phyloP scores from a whole-genome alignment of 2,888 invertebrate species.

The Torymus auratus region DNA sequence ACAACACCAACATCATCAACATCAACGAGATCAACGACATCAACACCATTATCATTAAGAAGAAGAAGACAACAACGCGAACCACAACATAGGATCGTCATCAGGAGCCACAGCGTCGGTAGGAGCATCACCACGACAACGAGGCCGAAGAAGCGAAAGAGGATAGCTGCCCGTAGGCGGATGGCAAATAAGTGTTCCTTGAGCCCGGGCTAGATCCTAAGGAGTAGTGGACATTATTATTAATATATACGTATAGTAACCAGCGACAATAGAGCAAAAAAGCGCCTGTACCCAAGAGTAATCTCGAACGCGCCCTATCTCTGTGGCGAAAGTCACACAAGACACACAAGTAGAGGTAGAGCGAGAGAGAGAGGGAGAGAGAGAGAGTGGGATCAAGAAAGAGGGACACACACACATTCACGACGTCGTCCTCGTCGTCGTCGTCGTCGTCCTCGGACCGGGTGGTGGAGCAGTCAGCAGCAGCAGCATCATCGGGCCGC shows the following conservation, averaged over 20 bases:
- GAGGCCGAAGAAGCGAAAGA: conserved; percentile 19
- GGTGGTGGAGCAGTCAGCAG: not conserved
- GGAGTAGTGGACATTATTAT: too few species aligned
- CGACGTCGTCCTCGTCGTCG: too few species aligned
- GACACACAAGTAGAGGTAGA: too few species aligned
- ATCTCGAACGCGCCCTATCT: too few species aligned
- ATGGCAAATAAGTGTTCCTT: conserved; percentile 57
- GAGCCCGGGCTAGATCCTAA: conserved; percentile 52
- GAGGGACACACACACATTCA: too few species aligned
- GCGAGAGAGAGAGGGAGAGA: too few species aligned
- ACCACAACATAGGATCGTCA: not conserved
- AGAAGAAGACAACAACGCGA: not conserved
- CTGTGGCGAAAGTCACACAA: too few species aligned
- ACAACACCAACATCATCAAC: not conserved
- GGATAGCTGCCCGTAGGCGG: conserved; percentile 40
- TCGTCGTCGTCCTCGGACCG: too few species aligned
- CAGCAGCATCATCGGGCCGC: not conserved
- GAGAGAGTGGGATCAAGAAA: too few species aligned
- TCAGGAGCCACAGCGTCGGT: not conserved
- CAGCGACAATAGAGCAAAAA: too few species aligned
- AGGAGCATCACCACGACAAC: conserved; percentile 8
- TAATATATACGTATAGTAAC: too few species aligned
- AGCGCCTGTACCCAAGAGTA: too few species aligned
- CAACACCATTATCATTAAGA: not conserved
- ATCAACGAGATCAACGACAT: not conserved